phyloP scores from a whole-genome alignment of 2,888 invertebrate species.

The Nowickia ferox region DNA sequence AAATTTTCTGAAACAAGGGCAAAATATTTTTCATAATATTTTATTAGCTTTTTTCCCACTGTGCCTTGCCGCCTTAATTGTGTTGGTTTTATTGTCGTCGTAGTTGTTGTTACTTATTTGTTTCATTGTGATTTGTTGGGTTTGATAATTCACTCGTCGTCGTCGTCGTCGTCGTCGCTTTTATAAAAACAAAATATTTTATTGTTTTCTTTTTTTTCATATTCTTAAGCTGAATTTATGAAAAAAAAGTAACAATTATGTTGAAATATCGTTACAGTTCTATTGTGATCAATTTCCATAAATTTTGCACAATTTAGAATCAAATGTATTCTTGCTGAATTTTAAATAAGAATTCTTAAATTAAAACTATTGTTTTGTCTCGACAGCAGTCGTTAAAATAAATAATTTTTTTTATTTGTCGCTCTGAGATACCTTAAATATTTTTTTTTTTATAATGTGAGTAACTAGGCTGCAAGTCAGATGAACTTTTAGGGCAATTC shows the following conservation, averaged over 20 bases:
- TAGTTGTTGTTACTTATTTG: conserved; percentile 54
- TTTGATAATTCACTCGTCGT: conserved; percentile 68
- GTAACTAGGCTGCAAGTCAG: not conserved
- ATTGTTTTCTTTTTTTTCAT: conserved; percentile 7
- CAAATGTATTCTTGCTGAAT: conserved; percentile 60
- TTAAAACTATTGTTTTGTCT: conserved; percentile 68
- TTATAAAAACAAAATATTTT: conserved; percentile 50
- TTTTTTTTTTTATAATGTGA: not conserved
- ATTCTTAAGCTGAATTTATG: conserved; percentile 51
- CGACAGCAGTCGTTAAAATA: conserved; percentile 36
- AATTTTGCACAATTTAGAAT: conserved; percentile 68
- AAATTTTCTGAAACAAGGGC: too few species aligned
- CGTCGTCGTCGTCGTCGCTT: conserved; percentile 40
- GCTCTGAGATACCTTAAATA: conserved; percentile 5
- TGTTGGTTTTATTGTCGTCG: conserved; percentile 48
- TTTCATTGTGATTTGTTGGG: conserved; percentile 70
- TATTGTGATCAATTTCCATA: conserved; percentile 71
- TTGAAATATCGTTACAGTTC: conserved; percentile 72
- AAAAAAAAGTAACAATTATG: conserved; percentile 61
- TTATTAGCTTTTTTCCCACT: conserved; percentile 12
- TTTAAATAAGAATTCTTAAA: conserved; percentile 64
- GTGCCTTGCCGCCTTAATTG: conserved; percentile 59
- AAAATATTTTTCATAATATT: not conserved
- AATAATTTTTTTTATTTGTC: conserved; percentile 23
- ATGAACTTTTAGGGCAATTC: conserved; percentile 7